Evolutionary conservation across 2,888 invertebrate genomes (phyloP).

Genomic region (Flexamia atlantica): DNA sequence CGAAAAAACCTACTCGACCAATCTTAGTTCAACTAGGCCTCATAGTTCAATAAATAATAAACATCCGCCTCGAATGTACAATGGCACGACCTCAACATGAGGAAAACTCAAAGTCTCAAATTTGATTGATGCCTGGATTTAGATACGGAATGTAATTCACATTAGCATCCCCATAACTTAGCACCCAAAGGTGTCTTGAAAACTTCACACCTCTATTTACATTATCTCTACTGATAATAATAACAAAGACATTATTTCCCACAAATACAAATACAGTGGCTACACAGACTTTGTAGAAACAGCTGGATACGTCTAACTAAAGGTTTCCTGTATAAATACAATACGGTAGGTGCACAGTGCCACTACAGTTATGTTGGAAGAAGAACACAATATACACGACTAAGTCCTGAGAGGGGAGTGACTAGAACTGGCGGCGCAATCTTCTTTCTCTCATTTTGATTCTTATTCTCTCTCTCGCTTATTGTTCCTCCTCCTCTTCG

Average conservation of each 20-base stretch:
- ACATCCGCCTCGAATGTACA: constrained; percentile 44
- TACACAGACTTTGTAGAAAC: constrained; percentile 66
- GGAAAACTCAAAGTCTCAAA: constrained; percentile 60
- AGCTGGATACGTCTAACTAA: constrained; percentile 64
- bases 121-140: constrained; percentile 61
- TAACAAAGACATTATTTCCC: constrained; percentile 66
- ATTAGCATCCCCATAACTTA: constrained; percentile 54
- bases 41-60: constrained; percentile 16
- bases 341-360: constrained; percentile 65
- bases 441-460: constrained; percentile 61
- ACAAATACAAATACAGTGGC: constrained; percentile 66
- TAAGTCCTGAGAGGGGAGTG: constrained; percentile 62
- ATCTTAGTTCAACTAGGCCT: constrained; percentile 40
- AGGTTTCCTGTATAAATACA: constrained; percentile 65
- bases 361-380: constrained; percentile 63
- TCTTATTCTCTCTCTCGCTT: constrained; percentile 56
- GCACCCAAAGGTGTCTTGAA: constrained; percentile 52
- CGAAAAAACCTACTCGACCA: constrained; percentile 20
- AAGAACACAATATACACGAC: constrained; percentile 65
- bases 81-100: constrained; percentile 65
- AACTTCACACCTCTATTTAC: constrained; percentile 62
- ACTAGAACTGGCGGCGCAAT: constrained; percentile 62
- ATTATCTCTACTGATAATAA: constrained; percentile 61
- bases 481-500: constrained; percentile 81
- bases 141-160: constrained; percentile 62